These are phyloP conservation scores for Bradypodion ventrale DNA, from an alignment of 2,797 vertebrate species.

Conservation along the genomic window DNA sequence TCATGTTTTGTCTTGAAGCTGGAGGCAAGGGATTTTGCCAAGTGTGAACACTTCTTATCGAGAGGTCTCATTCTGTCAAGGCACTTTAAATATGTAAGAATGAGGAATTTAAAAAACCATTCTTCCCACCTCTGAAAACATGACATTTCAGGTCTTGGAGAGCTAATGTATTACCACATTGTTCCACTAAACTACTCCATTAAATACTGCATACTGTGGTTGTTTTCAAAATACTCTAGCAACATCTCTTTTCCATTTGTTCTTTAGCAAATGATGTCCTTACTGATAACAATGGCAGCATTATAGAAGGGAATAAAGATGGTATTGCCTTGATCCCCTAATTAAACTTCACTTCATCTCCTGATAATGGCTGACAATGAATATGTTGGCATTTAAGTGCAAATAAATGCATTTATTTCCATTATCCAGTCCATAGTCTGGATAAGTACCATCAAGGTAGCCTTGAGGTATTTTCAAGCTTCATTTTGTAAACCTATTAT, in stretches of 20 bases:
- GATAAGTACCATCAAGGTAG: constrained; percentile 46
- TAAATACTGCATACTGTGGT: not conserved
- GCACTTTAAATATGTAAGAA: no score
- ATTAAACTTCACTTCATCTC: constrained; percentile 19
- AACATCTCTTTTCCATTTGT: not conserved
- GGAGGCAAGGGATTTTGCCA: not conserved
- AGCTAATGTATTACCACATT: not conserved
- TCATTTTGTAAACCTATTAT: constrained; percentile 57
- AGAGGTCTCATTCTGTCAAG: no score
- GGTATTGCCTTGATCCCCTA: not conserved
- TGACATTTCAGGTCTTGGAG: not conserved
- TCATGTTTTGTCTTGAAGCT: no score
- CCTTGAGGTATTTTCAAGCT: constrained; percentile 50
- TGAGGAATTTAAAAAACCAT: no score
- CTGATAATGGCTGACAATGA: constrained; percentile 27
- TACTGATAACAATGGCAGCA: not conserved
- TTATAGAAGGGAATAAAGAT: not conserved
- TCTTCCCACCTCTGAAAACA: not conserved
- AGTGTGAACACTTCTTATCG: no score
- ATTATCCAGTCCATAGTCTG: constrained; percentile 36
- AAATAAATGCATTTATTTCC: constrained; percentile 48
- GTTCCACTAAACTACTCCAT: not conserved
- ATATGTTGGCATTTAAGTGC: constrained; percentile 13
- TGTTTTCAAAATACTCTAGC: not conserved
- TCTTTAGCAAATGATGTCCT: not conserved